Evolutionary conservation across 1,140 invertebrate species (phyloP).

Genomic region (Atta colombica): DNA sequence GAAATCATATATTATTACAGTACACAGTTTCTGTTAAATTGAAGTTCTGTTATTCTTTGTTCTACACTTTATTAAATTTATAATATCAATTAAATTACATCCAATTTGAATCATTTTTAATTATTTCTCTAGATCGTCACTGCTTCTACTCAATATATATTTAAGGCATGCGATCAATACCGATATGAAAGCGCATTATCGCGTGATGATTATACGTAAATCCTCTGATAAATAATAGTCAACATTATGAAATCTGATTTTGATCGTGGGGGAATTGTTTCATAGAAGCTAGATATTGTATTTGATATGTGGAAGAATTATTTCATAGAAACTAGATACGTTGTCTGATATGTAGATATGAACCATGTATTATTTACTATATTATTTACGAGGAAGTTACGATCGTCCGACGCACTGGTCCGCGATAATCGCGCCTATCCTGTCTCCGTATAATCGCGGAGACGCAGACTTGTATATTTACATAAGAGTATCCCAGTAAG

Average conservation of each 20-base stretch:
- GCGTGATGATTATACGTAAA: background rate
- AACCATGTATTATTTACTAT: background rate
- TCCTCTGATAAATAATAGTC: background rate
- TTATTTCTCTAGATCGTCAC: too few species aligned
- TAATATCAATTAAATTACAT: too few species aligned
- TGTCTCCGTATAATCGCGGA: slow-evolving; percentile 13
- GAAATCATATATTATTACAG: too few species aligned
- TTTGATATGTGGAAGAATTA: background rate
- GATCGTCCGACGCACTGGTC: background rate
- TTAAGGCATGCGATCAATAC: too few species aligned
- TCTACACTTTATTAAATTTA: too few species aligned
- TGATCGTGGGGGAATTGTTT: background rate
- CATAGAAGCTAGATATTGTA: background rate
- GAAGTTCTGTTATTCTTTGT: too few species aligned
- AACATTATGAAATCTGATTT: background rate
- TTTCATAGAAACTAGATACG: background rate
- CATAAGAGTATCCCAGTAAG: slow-evolving; percentile 18
- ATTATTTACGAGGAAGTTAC: slow-evolving; percentile 41
- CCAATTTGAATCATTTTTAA: too few species aligned
- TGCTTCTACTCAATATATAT: too few species aligned
- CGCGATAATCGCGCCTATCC: slow-evolving; percentile 5
- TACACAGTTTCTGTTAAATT: too few species aligned
- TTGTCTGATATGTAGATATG: background rate
- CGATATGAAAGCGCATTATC: too few species aligned
- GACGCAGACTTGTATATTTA: slow-evolving; percentile 37